Evolutionary conservation across 2,888 invertebrate species (phyloP).

Genomic region (Sesamia inferens): DNA sequence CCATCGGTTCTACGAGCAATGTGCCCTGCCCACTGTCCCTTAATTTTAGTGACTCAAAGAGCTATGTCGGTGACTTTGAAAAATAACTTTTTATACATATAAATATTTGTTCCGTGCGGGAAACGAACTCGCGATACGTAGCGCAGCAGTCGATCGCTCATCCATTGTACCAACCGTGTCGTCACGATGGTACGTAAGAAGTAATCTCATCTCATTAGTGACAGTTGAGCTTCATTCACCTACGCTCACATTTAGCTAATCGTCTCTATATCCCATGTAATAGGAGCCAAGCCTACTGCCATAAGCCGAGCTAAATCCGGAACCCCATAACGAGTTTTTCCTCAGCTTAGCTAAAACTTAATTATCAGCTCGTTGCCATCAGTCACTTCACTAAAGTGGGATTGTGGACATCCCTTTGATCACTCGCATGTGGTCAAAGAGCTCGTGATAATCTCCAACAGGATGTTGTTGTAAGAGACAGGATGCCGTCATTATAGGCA

Average conservation of each 20-base stretch:
- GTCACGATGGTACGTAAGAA: not conserved
- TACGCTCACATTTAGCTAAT: not conserved
- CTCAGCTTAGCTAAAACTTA: not conserved
- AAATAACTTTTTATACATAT: too few species aligned
- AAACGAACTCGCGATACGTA: too few species aligned
- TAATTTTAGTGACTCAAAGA: too few species aligned
- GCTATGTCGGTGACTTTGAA: too few species aligned
- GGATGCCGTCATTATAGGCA: not conserved
- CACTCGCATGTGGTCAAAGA: not conserved
- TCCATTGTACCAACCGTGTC: too few species aligned
- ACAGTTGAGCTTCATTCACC: not conserved
- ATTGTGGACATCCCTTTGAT: not conserved
- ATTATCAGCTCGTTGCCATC: not conserved
- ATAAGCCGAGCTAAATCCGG: not conserved
- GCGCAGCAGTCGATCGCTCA: too few species aligned
- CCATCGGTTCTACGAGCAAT: too few species aligned
- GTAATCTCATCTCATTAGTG: not conserved
- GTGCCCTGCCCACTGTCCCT: too few species aligned
- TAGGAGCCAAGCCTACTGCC: not conserved
- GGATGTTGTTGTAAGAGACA: not conserved
- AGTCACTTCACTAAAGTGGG: not conserved
- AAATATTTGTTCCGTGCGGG: too few species aligned
- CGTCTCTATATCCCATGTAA: not conserved
- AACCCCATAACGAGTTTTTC: not conserved
- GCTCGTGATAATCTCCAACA: conserved; percentile 3